These are phyloP conservation scores for Limanda limanda DNA, from an alignment of 2,113 vertebrate genomes.

Conservation along the genomic window DNA sequence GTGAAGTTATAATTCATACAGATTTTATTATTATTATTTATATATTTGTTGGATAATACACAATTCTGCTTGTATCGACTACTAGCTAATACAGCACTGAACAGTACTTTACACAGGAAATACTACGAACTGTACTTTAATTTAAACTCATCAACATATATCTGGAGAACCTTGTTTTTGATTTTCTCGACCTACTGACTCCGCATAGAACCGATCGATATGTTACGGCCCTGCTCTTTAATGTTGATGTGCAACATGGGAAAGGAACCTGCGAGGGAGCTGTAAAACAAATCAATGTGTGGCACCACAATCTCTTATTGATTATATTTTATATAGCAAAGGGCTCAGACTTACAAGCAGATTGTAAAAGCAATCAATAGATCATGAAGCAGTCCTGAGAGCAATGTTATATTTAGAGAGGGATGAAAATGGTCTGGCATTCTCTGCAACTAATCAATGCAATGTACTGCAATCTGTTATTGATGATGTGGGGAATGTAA, in stretches of 20 bases:
- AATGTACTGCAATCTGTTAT: too few relatives aligned
- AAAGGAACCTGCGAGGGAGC: slow-evolving; percentile 23
- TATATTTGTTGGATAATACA: too few relatives aligned
- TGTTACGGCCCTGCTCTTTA: slow-evolving; percentile 9
- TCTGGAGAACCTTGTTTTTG: neutral
- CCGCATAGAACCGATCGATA: neutral
- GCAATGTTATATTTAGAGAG: too few relatives aligned
- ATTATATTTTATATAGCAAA: slow-evolving; percentile 35
- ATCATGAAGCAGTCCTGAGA: too few relatives aligned
- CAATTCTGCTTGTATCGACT: too few relatives aligned
- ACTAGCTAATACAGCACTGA: neutral
- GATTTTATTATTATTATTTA: too few relatives aligned
- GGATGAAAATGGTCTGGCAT: too few relatives aligned
- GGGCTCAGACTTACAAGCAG: slow-evolving; percentile 18
- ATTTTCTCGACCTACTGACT: neutral
- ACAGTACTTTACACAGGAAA: neutral
- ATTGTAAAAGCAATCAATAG: slow-evolving; percentile 37
- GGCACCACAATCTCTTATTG: slow-evolving; percentile 25
- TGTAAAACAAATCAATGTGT: slow-evolving; percentile 38
- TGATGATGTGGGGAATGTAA: too few relatives aligned
- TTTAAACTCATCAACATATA: neutral
- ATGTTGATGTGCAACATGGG: slow-evolving; percentile 16
- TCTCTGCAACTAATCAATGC: too few relatives aligned
- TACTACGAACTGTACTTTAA: neutral
- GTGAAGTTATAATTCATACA: too few relatives aligned